phyloP scores from a whole-genome alignment of 2,888 invertebrate genomes.

The Latrodectus elegans region DNA sequence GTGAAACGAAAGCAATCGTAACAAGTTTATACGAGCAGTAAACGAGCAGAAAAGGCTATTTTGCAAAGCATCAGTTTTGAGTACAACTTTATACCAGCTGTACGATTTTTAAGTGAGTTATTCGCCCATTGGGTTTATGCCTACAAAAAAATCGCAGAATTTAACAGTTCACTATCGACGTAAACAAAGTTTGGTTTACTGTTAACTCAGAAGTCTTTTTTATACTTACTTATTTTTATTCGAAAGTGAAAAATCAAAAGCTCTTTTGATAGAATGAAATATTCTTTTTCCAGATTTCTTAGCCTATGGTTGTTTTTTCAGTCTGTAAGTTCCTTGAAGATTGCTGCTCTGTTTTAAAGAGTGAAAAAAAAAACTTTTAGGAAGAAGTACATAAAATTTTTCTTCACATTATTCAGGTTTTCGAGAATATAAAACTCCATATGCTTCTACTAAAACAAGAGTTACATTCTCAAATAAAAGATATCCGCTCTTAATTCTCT shows the following conservation, averaged over 20 bases:
- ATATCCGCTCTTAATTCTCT: too few relatives aligned
- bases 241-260: slow-evolving; percentile 19
- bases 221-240: slow-evolving; percentile 23
- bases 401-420: slow-evolving; percentile 31
- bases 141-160: not conserved
- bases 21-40: slow-evolving; percentile 53
- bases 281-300: slow-evolving; percentile 36
- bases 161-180: slow-evolving; percentile 18
- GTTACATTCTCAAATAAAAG: not conserved
- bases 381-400: slow-evolving; percentile 27
- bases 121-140: slow-evolving; percentile 9
- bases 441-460: slow-evolving; percentile 31
- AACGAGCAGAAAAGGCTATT: slow-evolving; percentile 16
- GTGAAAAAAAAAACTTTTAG: slow-evolving; percentile 12
- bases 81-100: slow-evolving; percentile 38
- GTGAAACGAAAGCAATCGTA: slow-evolving; percentile 20
- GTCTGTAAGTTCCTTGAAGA: slow-evolving; percentile 27
- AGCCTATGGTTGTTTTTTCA: not conserved
- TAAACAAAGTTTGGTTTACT: slow-evolving; percentile 42
- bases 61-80: slow-evolving; percentile 21
- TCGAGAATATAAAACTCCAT: slow-evolving; percentile 23
- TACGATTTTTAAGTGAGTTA: slow-evolving; percentile 45
- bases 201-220: slow-evolving; percentile 13
- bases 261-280: slow-evolving; percentile 27
- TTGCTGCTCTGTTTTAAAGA: slow-evolving; percentile 31